Evolutionary conservation across 2,113 vertebrate species (phyloP).

Genomic region (Collichthys lucidus): DNA sequence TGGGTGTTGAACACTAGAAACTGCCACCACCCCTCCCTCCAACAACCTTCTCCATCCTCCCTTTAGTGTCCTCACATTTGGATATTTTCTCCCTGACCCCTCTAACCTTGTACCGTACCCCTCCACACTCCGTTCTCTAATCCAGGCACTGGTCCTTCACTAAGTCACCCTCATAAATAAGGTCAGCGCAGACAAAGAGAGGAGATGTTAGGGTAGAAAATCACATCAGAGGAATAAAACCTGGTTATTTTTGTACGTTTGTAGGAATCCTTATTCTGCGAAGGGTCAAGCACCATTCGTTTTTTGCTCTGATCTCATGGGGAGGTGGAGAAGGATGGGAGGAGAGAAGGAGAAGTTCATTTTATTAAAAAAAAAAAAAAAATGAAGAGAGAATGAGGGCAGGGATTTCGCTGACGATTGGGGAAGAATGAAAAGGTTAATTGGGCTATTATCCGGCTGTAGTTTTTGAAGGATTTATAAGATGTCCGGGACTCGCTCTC

Average conservation of each 20-base stretch:
- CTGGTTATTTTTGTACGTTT: conserved; percentile 67
- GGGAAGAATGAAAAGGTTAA: conserved; percentile 87
- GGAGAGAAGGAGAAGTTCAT: conserved; percentile 71
- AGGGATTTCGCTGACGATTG: conserved; percentile 81
- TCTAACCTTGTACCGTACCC: conserved; percentile 40
- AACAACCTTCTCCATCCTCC: conserved; percentile 13
- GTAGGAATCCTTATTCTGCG: conserved; percentile 53
- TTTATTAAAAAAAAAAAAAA: conserved; percentile 73
- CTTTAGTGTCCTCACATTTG: conserved; percentile 40
- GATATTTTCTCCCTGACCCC: conserved; percentile 52
- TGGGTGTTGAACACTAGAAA: not conserved
- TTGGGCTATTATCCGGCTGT: conserved; percentile 86
- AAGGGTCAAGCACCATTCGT: conserved; percentile 66
- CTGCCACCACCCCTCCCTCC: no score
- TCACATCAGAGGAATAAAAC: conserved; percentile 72
- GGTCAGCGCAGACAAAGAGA: conserved; percentile 63
- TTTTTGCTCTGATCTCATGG: conserved; percentile 62
- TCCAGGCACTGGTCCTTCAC: conserved; percentile 61
- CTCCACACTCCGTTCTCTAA: conserved; percentile 50
- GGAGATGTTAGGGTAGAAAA: conserved; percentile 59
- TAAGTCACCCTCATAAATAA: conserved; percentile 71
- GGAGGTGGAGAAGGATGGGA: conserved; percentile 47
- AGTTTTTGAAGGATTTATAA: conserved; percentile 87
- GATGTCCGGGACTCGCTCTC: conserved; percentile 74
- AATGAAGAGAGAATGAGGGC: conserved; percentile 53